Conservation (phyloP, 2,888 invertebrate species). For the Boloria euphrosyne region DNA sequence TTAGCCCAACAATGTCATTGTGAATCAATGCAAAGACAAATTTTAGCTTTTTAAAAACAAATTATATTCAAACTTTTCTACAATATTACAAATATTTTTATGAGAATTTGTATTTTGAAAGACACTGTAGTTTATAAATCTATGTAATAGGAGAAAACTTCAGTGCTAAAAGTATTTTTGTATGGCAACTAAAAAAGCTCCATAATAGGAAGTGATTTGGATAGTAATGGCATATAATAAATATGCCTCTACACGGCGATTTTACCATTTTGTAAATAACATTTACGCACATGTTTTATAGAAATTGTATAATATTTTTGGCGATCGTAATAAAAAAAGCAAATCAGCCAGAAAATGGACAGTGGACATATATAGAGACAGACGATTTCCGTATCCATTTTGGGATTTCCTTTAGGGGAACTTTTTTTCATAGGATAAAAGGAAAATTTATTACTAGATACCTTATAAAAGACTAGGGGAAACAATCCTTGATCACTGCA, state of each 20-base stretch:
- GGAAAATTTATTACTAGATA: conserved; percentile 41
- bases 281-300: conserved; percentile 20
- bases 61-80: too few relatives aligned
- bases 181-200: too few relatives aligned
- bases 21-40: too few relatives aligned
- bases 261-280: conserved; percentile 17
- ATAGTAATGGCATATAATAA: too few relatives aligned
- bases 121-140: too few relatives aligned
- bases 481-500: conserved; percentile 30
- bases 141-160: too few relatives aligned
- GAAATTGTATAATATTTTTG: conserved; percentile 41
- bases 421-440: conserved; percentile 42
- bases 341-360: conserved; percentile 50
- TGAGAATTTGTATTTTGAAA: too few relatives aligned
- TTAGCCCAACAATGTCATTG: too few relatives aligned
- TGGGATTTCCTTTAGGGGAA: conserved; percentile 52
- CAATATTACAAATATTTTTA: too few relatives aligned
- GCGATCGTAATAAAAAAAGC: conserved; percentile 46
- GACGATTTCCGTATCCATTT: conserved; percentile 54
- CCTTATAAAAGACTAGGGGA: conserved; percentile 34
- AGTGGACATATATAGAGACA: conserved; percentile 52
- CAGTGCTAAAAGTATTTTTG: too few relatives aligned
- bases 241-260: not conserved
- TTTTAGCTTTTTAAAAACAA: too few relatives aligned
- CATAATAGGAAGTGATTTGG: too few relatives aligned